A percentile compares a stretch with the other conserved stretches of the same genome.
Evolutionary conservation across 2,797 vertebrate species (phyloP).

Genomic region (Phoebastria nigripes): DNA sequence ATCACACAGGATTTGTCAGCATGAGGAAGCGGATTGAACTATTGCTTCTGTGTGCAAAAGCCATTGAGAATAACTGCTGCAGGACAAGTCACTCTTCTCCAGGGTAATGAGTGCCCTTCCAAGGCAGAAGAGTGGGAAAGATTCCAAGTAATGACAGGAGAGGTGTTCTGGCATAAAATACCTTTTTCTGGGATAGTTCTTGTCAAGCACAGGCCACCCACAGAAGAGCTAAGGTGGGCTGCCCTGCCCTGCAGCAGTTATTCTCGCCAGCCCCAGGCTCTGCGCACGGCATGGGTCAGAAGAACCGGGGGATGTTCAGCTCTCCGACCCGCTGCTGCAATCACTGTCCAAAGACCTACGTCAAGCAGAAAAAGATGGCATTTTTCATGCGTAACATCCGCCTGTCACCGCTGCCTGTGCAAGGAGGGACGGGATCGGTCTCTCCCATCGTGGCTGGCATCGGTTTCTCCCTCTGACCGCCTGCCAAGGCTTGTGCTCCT

Average conservation of each 20-base stretch:
- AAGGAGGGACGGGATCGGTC: not conserved
- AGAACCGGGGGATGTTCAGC: too few relatives aligned
- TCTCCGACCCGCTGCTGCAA: not conserved
- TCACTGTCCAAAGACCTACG: not conserved
- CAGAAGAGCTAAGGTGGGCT: not conserved
- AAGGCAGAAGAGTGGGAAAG: not conserved
- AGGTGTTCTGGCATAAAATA: not conserved
- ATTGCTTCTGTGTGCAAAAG: not conserved
- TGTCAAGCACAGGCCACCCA: not conserved
- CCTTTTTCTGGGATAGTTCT: not conserved
- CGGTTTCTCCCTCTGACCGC: not conserved
- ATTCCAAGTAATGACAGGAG: not conserved
- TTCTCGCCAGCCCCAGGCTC: not conserved
- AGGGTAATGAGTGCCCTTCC: not conserved
- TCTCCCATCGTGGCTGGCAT: not conserved
- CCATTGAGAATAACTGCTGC: rapidly evolving
- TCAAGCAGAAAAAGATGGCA: not conserved
- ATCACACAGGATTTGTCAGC: not conserved
- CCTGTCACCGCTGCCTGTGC: rapidly evolving
- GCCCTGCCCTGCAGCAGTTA: not conserved
- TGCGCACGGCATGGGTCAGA: rapidly evolving
- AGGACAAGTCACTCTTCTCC: not conserved
- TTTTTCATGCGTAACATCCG: rapidly evolving
- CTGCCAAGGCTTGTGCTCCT: not conserved
- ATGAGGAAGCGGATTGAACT: rapidly evolving